Evolutionary conservation across 2,113 vertebrate genomes (phyloP).

Genomic region (Dasyornis broadbenti): DNA sequence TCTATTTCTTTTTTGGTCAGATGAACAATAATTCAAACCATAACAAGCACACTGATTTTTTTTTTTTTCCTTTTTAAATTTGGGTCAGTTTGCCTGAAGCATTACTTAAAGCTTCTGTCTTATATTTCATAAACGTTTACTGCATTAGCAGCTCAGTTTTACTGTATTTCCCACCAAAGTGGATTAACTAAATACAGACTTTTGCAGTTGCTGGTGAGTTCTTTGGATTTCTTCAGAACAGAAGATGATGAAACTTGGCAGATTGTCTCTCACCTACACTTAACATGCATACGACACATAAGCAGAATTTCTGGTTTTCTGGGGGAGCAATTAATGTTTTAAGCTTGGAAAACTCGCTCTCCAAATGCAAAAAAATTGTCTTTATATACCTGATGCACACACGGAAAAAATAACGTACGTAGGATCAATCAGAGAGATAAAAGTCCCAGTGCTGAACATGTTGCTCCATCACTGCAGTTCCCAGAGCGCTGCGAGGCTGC

Average conservation of each 20-base stretch:
- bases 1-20: background rate
- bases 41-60: background rate
- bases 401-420: accelerated
- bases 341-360: background rate
- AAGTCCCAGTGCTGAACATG: accelerated
- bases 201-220: background rate
- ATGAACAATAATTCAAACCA: background rate
- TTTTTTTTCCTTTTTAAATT: background rate
- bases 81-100: background rate
- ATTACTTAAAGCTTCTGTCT: background rate
- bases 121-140: background rate
- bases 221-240: background rate
- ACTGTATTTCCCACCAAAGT: background rate
- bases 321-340: accelerated
- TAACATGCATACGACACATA: accelerated
- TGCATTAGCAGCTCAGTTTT: background rate
- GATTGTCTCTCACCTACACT: background rate
- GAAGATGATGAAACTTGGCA: background rate
- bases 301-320: background rate
- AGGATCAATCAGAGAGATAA: background rate
- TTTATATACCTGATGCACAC: background rate
- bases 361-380: background rate
- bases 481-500: background rate
- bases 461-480: background rate
- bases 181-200: background rate